These are phyloP conservation scores for Pyrrhosoma nymphula DNA, from an alignment of 2,888 invertebrate genomes.

Conservation along the genomic window DNA sequence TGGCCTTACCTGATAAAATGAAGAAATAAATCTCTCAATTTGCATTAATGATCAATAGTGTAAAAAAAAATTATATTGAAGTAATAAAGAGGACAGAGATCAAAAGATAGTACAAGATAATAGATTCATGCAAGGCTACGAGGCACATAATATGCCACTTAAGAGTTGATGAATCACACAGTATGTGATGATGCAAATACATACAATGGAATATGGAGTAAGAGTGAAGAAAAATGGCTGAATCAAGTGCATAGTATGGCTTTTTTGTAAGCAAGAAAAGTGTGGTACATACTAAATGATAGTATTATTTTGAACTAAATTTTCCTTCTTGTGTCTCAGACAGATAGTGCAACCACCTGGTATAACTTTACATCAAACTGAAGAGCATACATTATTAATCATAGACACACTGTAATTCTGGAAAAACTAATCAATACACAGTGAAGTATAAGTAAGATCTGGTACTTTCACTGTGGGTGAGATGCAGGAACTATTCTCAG, in stretches of 20 bases:
- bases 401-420: too few species aligned
- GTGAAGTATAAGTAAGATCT: too few species aligned
- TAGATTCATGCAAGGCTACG: background rate
- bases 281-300: background rate
- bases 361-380: background rate
- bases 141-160: background rate
- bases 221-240: background rate
- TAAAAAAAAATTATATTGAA: background rate
- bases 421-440: too few species aligned
- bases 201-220: background rate
- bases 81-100: background rate
- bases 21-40: background rate
- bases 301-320: background rate
- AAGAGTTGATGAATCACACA: background rate
- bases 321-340: background rate
- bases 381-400: too few species aligned
- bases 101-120: background rate
- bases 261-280: background rate
- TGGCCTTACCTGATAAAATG: background rate
- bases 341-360: background rate
- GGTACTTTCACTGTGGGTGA: too few species aligned
- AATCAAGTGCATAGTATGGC: background rate
- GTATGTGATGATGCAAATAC: background rate
- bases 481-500: too few species aligned
- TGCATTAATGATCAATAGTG: background rate